phyloP scores from a whole-genome alignment of 2,888 invertebrate species.

The Orchesellides sinensis region DNA sequence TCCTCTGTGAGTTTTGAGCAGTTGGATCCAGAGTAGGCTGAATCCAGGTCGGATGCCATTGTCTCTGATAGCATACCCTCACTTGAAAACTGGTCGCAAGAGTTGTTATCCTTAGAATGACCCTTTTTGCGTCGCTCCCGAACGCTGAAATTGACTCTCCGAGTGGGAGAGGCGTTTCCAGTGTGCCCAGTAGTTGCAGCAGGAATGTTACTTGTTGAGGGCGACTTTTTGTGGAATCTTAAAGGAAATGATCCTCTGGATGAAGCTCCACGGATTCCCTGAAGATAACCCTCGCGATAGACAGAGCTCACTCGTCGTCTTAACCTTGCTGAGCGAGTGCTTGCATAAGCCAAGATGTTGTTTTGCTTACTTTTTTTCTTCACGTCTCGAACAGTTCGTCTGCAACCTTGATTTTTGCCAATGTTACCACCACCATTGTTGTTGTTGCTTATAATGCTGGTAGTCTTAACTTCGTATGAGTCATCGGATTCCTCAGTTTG shows the following conservation, averaged over 20 bases:
- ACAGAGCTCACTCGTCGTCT: conserved; percentile 69
- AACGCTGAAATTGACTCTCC: conserved; percentile 45
- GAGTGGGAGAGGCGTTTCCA: background rate
- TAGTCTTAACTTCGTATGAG: background rate
- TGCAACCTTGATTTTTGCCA: conserved; percentile 30
- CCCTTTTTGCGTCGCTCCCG: conserved; percentile 31
- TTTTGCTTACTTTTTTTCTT: conserved; percentile 69
- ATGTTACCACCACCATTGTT: background rate
- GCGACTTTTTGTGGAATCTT: conserved; percentile 33
- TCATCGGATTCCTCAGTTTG: conserved; percentile 43
- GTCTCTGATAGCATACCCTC: conserved; percentile 58
- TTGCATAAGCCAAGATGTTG: conserved; percentile 33
- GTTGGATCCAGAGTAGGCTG: conserved; percentile 70
- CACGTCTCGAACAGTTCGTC: conserved; percentile 72
- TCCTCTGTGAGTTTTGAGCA: conserved; percentile 58
- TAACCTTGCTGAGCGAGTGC: conserved; percentile 36
- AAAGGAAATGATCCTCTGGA: conserved; percentile 41
- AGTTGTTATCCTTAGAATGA: conserved; percentile 1
- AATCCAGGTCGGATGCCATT: conserved; percentile 68
- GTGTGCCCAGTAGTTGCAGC: conserved; percentile 15
- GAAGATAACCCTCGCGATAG: conserved; percentile 66
- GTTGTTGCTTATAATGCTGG: background rate
- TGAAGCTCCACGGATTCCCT: conserved; percentile 3
- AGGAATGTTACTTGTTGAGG: conserved; percentile 53
- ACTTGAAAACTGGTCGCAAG: conserved; percentile 24